These are phyloP conservation scores for Harmothoe impar DNA, from an alignment of 2,888 invertebrate genomes.

Conservation along the genomic window DNA sequence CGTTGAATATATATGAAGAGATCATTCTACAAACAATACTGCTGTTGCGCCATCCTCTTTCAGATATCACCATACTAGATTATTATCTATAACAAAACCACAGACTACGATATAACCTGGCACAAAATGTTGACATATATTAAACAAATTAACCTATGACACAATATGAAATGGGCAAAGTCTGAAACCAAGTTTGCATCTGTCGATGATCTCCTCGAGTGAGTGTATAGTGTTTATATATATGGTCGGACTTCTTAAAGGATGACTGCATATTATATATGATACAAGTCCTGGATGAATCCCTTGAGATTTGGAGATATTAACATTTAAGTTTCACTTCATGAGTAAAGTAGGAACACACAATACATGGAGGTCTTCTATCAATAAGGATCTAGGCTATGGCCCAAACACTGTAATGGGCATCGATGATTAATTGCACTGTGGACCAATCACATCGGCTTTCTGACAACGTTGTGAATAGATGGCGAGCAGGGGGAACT, in stretches of 20 bases:
- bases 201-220: neutral
- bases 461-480: neutral
- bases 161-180: neutral
- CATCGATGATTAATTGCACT: neutral
- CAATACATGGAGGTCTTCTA: neutral
- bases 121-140: conserved; percentile 5
- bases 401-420: neutral
- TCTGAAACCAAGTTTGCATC: neutral
- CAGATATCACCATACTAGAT: neutral
- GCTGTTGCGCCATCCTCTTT: neutral
- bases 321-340: neutral
- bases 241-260: neutral
- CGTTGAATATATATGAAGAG: neutral
- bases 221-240: too few species aligned
- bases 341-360: neutral
- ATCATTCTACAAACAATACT: conserved; percentile 21
- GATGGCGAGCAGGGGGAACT: neutral
- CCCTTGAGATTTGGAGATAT: neutral
- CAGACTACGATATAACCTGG: neutral
- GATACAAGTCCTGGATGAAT: neutral
- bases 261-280: conserved; percentile 14
- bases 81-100: neutral
- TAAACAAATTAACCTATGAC: neutral
- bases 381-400: neutral
- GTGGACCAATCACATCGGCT: conserved; percentile 3